Evolutionary conservation across 92 coral and sea anemone species (phyloP).

Genomic region (Desmophyllum pertusum): DNA sequence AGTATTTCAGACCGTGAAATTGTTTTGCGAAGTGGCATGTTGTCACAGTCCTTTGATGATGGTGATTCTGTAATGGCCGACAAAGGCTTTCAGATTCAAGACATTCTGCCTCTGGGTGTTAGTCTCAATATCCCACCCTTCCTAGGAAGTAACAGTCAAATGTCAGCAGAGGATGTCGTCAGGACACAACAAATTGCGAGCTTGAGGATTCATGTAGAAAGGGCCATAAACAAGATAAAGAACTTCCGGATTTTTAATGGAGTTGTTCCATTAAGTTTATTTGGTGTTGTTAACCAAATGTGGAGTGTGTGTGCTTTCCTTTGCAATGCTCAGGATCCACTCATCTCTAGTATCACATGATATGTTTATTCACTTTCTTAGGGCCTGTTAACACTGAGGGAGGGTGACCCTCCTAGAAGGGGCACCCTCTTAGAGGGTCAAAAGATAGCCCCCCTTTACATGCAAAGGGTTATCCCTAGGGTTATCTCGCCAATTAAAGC

Average conservation of each 20-base stretch:
- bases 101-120: conserved; percentile 7
- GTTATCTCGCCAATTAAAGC: no score
- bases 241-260: conserved; percentile 41
- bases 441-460: no score
- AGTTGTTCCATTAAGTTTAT: conserved; percentile 32
- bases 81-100: conserved; percentile 16
- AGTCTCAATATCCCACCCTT: conserved; percentile 4
- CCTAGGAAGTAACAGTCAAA: background rate
- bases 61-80: conserved; percentile 12
- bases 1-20: conserved; percentile 4
- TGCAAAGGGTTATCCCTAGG: no score
- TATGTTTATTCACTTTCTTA: no score
- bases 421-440: no score
- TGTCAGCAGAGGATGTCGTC: conserved; percentile 10
- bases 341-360: no score
- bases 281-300: no score
- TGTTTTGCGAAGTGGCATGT: conserved; percentile 5
- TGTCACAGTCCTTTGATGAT: conserved; percentile 10
- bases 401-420: no score
- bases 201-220: no score
- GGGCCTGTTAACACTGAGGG: no score
- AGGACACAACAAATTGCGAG: background rate
- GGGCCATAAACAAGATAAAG: conserved; percentile 52
- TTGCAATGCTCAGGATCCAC: no score
- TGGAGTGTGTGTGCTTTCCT: no score